Base-by-base conservation (phyloP, 1,140 invertebrate genomes). In the Caenorhabditis tropicalis region DNA sequence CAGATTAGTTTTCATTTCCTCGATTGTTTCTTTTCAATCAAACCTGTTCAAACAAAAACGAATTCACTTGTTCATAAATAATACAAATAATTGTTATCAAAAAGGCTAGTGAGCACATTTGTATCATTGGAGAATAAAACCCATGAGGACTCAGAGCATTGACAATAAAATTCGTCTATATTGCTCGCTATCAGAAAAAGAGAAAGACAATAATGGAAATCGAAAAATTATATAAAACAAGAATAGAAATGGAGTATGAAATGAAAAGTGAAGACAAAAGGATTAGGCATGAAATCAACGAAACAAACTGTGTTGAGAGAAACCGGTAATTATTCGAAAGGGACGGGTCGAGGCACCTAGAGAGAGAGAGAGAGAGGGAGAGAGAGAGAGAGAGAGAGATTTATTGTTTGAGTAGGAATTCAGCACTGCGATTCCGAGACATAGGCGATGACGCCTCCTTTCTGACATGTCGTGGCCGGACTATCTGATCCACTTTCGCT, bases 401-500 rank as follows among this genome's bases (percentile, higher is more conserved):
- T 19, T 27, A 6, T 33, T 24, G 24, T 74, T 46, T 74, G 3
- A 21, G 36, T 6, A 74, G n/a, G 31, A 36, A 74, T 24, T 74
- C 65, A 74, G 65, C 65, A 74, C 36, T 74, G 65, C 65, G 65
- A 74, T 74, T 74, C 65, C 36, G 65, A 74, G 65, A 74, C 65
- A 74, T 74, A 74, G 36, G 65, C 36, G 65, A 74, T 43, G 31
- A 36, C 31, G 19, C 65, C 65, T 74, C 65, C 36, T 43, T 74
- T 74, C 65, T 74, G 65, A 74, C 65, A 43, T 74, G 65, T 24
- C 65, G 65, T 74, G 65, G 65, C 65, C 65, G 65, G 65, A 74
- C 65, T 74, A 74, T 74, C 65, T 74, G 65, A 74, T 74, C 65
- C 65, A 24, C 65, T 74, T 74, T 74, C 65, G 65, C 65, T 74